Evolutionary conservation across 2,113 vertebrate genomes (phyloP).

Genomic region (Melanotaenia duboulayi): DNA sequence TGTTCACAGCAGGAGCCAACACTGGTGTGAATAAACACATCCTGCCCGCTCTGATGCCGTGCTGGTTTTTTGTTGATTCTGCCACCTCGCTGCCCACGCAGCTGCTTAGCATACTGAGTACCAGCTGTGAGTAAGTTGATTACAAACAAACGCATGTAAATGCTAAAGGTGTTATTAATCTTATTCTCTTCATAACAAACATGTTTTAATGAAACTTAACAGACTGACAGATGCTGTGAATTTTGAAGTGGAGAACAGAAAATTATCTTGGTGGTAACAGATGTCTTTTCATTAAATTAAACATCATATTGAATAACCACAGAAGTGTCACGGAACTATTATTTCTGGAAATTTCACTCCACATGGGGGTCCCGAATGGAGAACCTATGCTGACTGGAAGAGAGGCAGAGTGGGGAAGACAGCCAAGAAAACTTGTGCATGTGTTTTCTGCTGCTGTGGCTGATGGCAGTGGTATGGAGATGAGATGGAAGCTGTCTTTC

Average conservation of each 20-base stretch:
- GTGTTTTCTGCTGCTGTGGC: not conserved
- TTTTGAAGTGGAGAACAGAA: too few relatives aligned
- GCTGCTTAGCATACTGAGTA: conserved; percentile 16
- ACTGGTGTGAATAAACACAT: conserved; percentile 32
- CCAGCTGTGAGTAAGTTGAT: not conserved
- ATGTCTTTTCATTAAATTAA: too few relatives aligned
- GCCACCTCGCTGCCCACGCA: conserved; percentile 32
- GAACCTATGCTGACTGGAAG: not conserved
- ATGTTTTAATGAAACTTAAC: not conserved
- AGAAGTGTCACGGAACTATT: too few relatives aligned
- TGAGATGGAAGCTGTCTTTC: conserved; percentile 12
- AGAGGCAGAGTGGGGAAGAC: not conserved
- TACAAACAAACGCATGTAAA: not conserved
- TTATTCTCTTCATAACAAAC: not conserved
- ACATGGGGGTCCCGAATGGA: not conserved
- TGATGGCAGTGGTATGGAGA: conserved; percentile 19
- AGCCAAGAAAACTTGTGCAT: not conserved
- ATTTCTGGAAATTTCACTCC: not conserved
- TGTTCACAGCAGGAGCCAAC: conserved; percentile 22
- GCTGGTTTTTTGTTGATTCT: conserved; percentile 30
- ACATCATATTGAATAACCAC: too few relatives aligned
- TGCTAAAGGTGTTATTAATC: not conserved
- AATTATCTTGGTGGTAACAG: too few relatives aligned
- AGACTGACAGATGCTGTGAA: not conserved
- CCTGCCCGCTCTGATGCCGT: conserved; percentile 22